These are phyloP conservation scores for Batillaria attramentaria DNA, from an alignment of 1,140 invertebrate species.

Conservation along the genomic window DNA sequence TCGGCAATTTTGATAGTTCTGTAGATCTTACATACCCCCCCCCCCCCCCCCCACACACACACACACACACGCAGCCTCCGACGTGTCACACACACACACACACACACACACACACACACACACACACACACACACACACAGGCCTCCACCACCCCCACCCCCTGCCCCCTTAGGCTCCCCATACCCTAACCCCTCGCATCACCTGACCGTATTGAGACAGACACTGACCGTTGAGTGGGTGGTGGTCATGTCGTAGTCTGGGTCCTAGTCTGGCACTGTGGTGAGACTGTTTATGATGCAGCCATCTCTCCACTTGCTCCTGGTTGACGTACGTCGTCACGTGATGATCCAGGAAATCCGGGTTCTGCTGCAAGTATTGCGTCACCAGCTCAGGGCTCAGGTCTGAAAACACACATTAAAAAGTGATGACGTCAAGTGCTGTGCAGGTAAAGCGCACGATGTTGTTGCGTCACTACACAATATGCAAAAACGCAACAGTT, in stretches of 20 bases:
- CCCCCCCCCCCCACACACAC: background rate
- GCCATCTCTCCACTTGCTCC: constrained; percentile 77
- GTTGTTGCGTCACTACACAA: background rate
- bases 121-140: background rate
- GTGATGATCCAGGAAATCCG: constrained; percentile 76
- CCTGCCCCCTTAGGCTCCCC: no score
- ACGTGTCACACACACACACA: background rate
- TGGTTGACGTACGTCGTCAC: constrained; percentile 75
- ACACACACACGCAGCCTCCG: constrained; percentile 1
- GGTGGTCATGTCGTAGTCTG: constrained; percentile 48
- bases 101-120: background rate
- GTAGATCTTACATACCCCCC: background rate
- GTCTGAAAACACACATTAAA: constrained; percentile 48
- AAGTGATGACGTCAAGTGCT: no score
- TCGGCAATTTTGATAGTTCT: no score
- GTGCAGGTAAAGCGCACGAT: background rate
- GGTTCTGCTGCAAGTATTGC: constrained; percentile 73
- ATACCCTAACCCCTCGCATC: no score
- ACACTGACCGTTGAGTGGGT: constrained; percentile 1
- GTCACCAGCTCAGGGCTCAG: constrained; percentile 59
- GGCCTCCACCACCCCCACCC: no score
- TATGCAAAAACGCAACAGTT: background rate
- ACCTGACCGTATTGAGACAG: background rate
- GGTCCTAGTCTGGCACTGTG: constrained; percentile 24
- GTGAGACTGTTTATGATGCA: constrained; percentile 68